Conservation (phyloP, 2,113 vertebrate genomes). For the Sylvicapra grimmia region DNA sequence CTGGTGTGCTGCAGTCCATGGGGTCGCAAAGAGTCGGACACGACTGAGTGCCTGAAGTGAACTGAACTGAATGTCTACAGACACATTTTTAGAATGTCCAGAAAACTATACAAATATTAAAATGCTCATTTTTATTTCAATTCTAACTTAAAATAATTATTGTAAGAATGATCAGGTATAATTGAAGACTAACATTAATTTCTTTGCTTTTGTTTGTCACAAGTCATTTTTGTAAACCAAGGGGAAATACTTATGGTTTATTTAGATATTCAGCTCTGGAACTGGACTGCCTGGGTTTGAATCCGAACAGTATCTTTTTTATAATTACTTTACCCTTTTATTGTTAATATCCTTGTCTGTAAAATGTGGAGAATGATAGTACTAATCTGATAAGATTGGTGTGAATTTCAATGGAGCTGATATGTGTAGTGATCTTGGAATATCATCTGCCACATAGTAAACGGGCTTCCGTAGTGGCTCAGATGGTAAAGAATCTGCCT, state of each 20-base stretch:
- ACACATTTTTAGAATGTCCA: neutral
- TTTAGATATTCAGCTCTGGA: neutral
- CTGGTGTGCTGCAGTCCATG: neutral
- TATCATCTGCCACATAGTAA: neutral
- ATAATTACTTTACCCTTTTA: neutral
- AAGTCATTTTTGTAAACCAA: neutral
- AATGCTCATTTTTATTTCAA: neutral
- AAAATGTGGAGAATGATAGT: neutral
- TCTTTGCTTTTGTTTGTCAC: neutral
- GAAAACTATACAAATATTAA: neutral
- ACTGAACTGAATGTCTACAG: neutral
- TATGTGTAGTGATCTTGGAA: neutral
- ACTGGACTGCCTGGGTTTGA: neutral
- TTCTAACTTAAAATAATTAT: neutral
- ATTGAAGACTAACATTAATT: neutral
- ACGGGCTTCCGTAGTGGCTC: fast-evolving
- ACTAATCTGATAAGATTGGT: neutral
- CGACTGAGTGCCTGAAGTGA: fast-evolving
- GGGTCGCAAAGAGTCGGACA: neutral
- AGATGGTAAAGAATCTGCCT: neutral
- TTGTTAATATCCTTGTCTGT: neutral
- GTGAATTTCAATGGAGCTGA: neutral
- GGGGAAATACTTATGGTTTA: neutral
- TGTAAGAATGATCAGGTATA: neutral
- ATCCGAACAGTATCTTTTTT: neutral